Percentiles rank a stretch among this genome's conserved stretches.
These are phyloP conservation scores for Pseudochirops corinnae DNA, from an alignment of 2,797 vertebrate genomes.

Conservation along the genomic window DNA sequence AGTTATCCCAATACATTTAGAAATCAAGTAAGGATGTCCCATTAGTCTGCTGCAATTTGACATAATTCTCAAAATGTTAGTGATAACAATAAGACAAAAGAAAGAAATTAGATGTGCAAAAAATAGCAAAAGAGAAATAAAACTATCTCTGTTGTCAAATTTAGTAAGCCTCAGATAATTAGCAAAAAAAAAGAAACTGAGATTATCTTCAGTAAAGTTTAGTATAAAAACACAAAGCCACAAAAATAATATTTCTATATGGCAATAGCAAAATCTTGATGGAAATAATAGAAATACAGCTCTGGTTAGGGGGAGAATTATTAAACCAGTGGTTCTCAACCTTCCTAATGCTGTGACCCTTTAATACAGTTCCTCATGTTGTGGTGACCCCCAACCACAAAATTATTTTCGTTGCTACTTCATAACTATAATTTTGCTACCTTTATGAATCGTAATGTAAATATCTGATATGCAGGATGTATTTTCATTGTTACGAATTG, in stretches of 20 bases:
- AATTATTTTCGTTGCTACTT: too few species aligned
- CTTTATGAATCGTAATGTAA: too few species aligned
- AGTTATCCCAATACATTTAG: neutral
- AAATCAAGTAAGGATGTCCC: neutral
- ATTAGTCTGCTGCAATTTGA: neutral
- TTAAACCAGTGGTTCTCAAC: neutral
- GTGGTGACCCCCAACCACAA: too few species aligned
- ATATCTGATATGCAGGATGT: too few species aligned
- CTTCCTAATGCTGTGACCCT: too few species aligned
- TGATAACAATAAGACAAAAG: neutral
- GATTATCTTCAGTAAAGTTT: neutral
- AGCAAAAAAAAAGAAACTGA: neutral
- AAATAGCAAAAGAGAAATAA: neutral
- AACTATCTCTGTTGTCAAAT: neutral
- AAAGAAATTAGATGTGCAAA: neutral
- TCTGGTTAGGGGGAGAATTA: neutral
- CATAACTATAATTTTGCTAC: too few species aligned
- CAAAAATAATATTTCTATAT: neutral
- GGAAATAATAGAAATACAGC: neutral
- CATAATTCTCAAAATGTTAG: neutral
- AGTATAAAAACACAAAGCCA: neutral
- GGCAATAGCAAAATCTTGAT: neutral
- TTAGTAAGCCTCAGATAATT: neutral
- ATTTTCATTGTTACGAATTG: too few species aligned
- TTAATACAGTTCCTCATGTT: too few species aligned